phyloP scores from a whole-genome alignment of 2,797 vertebrate species.

The Danio kyathit region DNA sequence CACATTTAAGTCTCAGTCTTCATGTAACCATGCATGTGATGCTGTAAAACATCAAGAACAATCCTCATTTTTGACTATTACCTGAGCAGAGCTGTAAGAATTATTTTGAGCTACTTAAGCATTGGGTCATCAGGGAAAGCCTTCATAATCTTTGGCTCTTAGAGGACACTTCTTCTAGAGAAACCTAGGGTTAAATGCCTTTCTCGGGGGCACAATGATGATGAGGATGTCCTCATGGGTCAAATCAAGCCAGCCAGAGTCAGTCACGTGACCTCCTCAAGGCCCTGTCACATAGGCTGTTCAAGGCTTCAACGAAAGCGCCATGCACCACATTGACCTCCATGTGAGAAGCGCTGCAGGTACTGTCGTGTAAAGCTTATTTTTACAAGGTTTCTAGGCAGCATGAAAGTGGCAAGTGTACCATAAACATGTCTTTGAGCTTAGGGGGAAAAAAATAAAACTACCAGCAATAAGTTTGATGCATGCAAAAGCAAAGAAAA shows the following conservation, averaged over 20 bases:
- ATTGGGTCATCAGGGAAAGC: not conserved
- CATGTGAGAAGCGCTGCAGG: not conserved
- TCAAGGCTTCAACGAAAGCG: not conserved
- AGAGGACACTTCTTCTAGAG: not conserved
- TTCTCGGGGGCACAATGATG: not conserved
- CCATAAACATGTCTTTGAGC: too few relatives aligned
- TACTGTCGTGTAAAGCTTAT: not conserved
- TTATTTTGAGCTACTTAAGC: not conserved
- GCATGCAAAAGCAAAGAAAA: not conserved
- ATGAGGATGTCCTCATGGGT: conserved; percentile 5
- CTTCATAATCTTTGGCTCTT: not conserved
- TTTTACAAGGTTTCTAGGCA: not conserved
- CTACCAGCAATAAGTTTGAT: not conserved
- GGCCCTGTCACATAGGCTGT: not conserved
- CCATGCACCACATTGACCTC: not conserved
- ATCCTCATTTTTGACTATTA: not conserved
- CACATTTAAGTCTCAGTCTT: not conserved
- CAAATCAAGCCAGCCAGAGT: not conserved
- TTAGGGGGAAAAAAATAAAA: not conserved
- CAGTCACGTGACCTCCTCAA: conserved; percentile 23
- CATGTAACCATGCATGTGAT: conserved; percentile 1
- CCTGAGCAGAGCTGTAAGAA: not conserved
- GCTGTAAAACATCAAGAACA: not conserved
- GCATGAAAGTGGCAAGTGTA: not conserved
- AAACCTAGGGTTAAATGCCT: conserved; percentile 14